Base-by-base conservation (phyloP, 2,888 invertebrate species). In the Helobdella robusta region DNA sequence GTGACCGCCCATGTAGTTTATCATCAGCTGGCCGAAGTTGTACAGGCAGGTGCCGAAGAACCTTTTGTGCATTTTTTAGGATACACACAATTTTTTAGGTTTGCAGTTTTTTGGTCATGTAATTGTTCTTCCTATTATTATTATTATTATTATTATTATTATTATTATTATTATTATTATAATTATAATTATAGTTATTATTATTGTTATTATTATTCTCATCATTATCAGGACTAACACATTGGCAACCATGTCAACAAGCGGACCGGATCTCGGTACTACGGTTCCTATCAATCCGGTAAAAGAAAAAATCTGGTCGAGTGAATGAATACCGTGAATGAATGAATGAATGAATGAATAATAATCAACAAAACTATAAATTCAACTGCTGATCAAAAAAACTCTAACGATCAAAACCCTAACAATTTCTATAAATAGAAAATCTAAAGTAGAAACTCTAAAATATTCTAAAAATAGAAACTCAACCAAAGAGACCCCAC, bases 31-130 rank as follows among this genome's bases (percentile, higher is more conserved):
- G 2, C 69, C 66, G 44, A 69, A 69, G 30, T 61, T 58, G 61
- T 68, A 68, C 44, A 69, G 64, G 35, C 66, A 67, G 6, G 64
- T 52, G 18, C 65, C 66, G 18, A 69, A 67, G 32, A 59, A 69
- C 58, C 69, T 69, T 50, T 30, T n/a, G 59, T 6, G n/a, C 6
- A 28, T n/a, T 20, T 50, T 50, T 50, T 50, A 11, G 23, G 8
- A 11, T 25, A 50, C 8, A 20, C 50, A 11, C 6, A 20, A 20
- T 50, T 50, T 6, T 25, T 20, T 50, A 6, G 8, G 23, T 50
- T 50, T 50, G 11, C 8, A 50, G 8, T 50, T 6, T 50, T 50
- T n/a, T 20, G 20, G 6, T 6, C 18, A 20, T 50, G 23, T 50
- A 11, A 50, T 40, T 15, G 44, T 15, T 40, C 11, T n/a, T n/a